A percentile compares a stretch with the other conserved stretches of the same genome.
These are phyloP conservation scores for Karalla daura DNA, from an alignment of 2,797 vertebrate genomes.

Conservation along the genomic window DNA sequence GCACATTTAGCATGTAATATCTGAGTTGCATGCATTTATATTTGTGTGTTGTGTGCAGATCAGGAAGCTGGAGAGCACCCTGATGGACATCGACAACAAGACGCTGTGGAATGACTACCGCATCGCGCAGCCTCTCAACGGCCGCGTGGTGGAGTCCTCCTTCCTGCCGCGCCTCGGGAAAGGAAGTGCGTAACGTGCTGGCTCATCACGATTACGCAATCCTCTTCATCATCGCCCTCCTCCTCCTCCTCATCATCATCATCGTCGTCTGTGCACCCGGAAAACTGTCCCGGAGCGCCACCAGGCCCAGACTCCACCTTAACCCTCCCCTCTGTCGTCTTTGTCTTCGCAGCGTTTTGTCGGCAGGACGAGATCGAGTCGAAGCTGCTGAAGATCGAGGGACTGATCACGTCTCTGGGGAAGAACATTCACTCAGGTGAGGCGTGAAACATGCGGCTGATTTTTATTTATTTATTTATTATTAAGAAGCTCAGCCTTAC, in stretches of 20 bases:
- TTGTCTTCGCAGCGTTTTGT: conserved; percentile 82
- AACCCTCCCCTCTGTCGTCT: background rate
- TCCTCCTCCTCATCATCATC: too few relatives aligned
- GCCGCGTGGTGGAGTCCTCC: conserved; percentile 87
- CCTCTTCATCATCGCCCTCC: too few relatives aligned
- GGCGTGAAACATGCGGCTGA: too few relatives aligned
- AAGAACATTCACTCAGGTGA: conserved; percentile 75
- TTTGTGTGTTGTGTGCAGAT: conserved; percentile 79
- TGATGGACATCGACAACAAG: conserved; percentile 87
- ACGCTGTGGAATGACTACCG: conserved; percentile 90
- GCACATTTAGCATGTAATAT: too few relatives aligned
- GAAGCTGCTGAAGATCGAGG: conserved; percentile 86
- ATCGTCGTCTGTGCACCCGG: too few relatives aligned
- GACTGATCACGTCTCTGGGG: conserved; percentile 84
- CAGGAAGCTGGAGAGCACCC: conserved; percentile 86
- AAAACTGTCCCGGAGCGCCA: accelerated
- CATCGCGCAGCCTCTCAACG: conserved; percentile 86
- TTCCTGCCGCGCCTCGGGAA: conserved; percentile 76
- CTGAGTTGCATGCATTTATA: too few relatives aligned
- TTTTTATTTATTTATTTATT: too few relatives aligned
- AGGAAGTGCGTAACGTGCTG: conserved; percentile 76
- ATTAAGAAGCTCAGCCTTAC: background rate
- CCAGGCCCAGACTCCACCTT: background rate
- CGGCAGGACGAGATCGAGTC: conserved; percentile 83
- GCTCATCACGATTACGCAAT: conserved; percentile 14